phyloP scores from a whole-genome alignment of 2,888 invertebrate genomes.

The Hermodice carunculata region DNA sequence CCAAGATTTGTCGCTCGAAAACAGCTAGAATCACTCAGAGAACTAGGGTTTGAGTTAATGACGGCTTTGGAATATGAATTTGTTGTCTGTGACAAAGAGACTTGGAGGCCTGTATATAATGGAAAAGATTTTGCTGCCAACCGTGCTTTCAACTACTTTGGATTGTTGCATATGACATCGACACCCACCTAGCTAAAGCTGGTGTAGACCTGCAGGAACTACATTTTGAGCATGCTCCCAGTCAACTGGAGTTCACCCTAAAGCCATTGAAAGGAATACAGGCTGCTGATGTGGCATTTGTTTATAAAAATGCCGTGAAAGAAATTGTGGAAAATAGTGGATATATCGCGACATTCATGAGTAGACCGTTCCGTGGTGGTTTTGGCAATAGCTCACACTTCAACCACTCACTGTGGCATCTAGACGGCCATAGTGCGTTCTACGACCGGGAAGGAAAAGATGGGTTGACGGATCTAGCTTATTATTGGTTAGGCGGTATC shows the following conservation, averaged over 20 bases:
- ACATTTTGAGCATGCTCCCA: constrained; percentile 26
- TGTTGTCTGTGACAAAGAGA: not conserved
- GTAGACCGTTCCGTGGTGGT: constrained; percentile 10
- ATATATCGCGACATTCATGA: constrained; percentile 38
- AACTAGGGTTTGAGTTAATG: constrained; percentile 4
- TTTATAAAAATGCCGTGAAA: constrained; percentile 33
- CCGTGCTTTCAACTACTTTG: too few species aligned
- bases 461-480: constrained; percentile 17
- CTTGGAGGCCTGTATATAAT: too few species aligned
- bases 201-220: constrained; percentile 20
- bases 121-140: too few species aligned
- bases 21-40: constrained; percentile 21
- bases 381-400: constrained; percentile 34
- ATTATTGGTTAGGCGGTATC: constrained; percentile 41
- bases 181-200: too few species aligned
- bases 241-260: constrained; percentile 38
- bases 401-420: constrained; percentile 40
- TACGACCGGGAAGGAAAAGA: constrained; percentile 12
- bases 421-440: constrained; percentile 24
- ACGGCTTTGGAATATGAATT: constrained; percentile 38
- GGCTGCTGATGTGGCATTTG: constrained; percentile 31
- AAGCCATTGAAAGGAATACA: constrained; percentile 28
- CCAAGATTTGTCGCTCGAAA: constrained; percentile 28
- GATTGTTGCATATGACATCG: too few species aligned
- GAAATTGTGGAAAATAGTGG: constrained; percentile 25